These are phyloP conservation scores for Festucalex cinctus DNA, from an alignment of 2,113 vertebrate genomes.

Conservation along the genomic window DNA sequence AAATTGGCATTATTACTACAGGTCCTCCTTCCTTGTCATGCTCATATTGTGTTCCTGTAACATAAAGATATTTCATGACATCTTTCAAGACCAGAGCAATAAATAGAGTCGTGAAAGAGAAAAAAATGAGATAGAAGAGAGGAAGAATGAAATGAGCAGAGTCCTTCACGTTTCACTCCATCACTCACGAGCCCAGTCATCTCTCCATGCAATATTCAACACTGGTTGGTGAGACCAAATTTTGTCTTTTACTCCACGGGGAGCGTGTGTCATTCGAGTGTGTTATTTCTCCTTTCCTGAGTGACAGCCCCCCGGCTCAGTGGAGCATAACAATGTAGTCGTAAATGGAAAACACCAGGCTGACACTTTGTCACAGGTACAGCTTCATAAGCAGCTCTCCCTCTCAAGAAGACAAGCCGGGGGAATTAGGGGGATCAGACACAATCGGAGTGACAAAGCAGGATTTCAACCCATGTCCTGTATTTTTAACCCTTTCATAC, in stretches of 20 bases:
- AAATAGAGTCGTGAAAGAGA: conserved; percentile 9
- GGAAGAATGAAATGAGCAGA: conserved; percentile 18
- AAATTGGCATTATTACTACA: neutral
- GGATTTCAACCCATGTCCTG: conserved; percentile 9
- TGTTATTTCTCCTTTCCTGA: conserved; percentile 48
- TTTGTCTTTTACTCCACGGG: conserved; percentile 56
- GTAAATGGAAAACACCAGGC: conserved; percentile 55
- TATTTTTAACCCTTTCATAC: neutral
- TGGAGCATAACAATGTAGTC: conserved; percentile 50
- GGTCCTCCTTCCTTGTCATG: neutral
- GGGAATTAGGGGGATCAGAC: conserved; percentile 8
- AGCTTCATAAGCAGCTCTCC: conserved; percentile 41
- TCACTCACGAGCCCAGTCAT: conserved; percentile 41
- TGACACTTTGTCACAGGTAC: conserved; percentile 60
- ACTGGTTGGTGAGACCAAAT: conserved; percentile 42
- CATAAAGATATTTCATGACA: neutral
- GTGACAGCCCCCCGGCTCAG: conserved; percentile 48
- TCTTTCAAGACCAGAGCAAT: conserved; percentile 13
- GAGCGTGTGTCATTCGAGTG: conserved; percentile 46
- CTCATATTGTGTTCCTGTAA: conserved; percentile 1
- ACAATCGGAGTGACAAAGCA: neutral
- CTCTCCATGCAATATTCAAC: conserved; percentile 49
- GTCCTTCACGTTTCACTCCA: conserved; percentile 20
- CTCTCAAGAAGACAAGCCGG: conserved; percentile 25
- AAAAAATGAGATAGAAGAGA: conserved; percentile 25